phyloP scores from a whole-genome alignment of 1,140 invertebrate genomes.

The Onthophagus taurus region DNA sequence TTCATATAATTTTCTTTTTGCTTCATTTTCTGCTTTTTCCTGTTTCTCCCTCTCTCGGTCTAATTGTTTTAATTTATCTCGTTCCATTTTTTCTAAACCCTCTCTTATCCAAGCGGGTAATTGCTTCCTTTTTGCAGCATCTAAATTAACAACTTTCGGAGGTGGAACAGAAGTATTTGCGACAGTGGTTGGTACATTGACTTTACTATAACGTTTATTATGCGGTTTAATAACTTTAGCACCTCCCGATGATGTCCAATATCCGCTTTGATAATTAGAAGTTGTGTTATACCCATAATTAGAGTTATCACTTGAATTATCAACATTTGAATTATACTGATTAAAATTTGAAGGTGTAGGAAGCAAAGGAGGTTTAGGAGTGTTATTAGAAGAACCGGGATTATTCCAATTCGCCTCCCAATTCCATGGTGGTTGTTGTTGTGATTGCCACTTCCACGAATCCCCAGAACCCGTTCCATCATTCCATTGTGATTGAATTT shows the following conservation, averaged over 20 bases:
- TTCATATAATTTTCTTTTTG: constrained; percentile 54
- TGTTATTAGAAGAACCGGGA: constrained; percentile 35
- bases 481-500: constrained; percentile 29
- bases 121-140: constrained; percentile 82
- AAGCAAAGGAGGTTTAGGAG: constrained; percentile 37
- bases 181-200: constrained; percentile 28
- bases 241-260: constrained; percentile 34
- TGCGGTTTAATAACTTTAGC: constrained; percentile 30
- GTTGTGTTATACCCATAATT: constrained; percentile 20
- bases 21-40: constrained; percentile 50
- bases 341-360: constrained; percentile 37
- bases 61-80: constrained; percentile 82
- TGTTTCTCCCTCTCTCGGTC: constrained; percentile 65
- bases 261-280: constrained; percentile 13
- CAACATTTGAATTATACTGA: constrained; percentile 24
- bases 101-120: constrained; percentile 94
- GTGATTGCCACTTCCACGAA: constrained; percentile 42
- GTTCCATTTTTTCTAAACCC: constrained; percentile 93
- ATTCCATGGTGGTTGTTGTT: constrained; percentile 31
- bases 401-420: constrained; percentile 41
- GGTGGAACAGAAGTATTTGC: constrained; percentile 14
- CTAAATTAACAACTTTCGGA: constrained; percentile 42
- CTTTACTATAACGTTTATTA: constrained; percentile 34
- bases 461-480: constrained; percentile 17
- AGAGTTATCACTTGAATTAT: constrained; percentile 26